Base-by-base conservation (phyloP, 2,113 vertebrate genomes). In the Oceanodroma tethys region DNA sequence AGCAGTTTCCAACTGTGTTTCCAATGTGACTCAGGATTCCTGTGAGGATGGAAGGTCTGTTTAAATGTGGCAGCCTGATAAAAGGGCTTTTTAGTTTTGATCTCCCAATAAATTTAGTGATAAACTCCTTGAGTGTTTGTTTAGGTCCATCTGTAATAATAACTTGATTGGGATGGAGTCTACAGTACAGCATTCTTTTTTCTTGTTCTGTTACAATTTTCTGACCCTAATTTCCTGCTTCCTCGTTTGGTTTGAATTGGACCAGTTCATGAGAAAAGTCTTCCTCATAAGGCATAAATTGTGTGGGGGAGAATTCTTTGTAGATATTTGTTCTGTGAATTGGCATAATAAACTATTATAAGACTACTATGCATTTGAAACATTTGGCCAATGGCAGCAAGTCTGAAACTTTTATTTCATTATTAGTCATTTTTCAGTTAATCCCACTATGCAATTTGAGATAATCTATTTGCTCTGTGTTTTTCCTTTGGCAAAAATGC, bases 171-270 rank as follows among this genome's bases (percentile, higher is more conserved):
- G 11, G 71, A 38, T 70, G 48, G 17, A 73, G 40, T 48, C 82
- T 84, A 36, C 29, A 40, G 26, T 47, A 38, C 30, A 70, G 53
- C 5, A 6, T 72, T 63, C 23, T 65, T 76, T 52, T 81, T 72
- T 59, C 65, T 80, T 86, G 70, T 68, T 85, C 43, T 76, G 0
- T 90, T 73, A 40, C n/a, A 86, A 73, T 95, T 90, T 92, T 83
- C 67, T 96, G 85, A 92, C 82, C 74, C 45, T 95, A 70, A 92
- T 93, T 96, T 96, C 93, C 90, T 95, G 75, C 79, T 76, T 90
- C n/a, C 17, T 72, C 17, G 5, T 63, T 95, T 82, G 81, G 19
- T 82, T 94, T 93, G 71, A 88, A n/a, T 53, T 88, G 84, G 84
- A 82, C 19, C 0, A 0, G 40, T 72, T 90, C 32, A 70, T 80